Conservation (phyloP, 1,140 invertebrate genomes). For the Megalopta genalis region DNA sequence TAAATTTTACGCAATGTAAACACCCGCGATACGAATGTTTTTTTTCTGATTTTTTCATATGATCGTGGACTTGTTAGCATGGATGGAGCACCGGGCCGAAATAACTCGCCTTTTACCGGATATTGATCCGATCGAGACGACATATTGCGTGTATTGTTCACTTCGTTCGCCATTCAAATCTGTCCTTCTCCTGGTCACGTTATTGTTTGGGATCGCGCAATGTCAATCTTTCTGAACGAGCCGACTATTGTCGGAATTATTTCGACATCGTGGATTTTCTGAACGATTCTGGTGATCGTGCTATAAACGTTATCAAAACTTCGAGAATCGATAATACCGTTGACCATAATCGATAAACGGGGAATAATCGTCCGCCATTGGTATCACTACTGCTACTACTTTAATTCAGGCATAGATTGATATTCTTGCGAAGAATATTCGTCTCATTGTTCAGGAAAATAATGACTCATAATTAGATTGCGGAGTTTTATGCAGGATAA, state of each 20-base stretch:
- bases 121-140: constrained; percentile 64
- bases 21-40: background rate
- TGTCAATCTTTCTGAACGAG: constrained; percentile 46
- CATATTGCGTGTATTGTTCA: constrained; percentile 68
- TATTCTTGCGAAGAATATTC: too few relatives aligned
- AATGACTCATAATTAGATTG: too few relatives aligned
- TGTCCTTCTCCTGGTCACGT: constrained; percentile 43
- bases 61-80: constrained; percentile 20
- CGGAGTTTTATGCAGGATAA: too few relatives aligned
- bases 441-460: too few relatives aligned
- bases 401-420: too few relatives aligned
- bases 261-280: constrained; percentile 51
- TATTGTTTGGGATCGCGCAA: constrained; percentile 49
- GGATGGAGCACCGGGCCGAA: constrained; percentile 15
- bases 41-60: constrained; percentile 1
- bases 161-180: constrained; percentile 60
- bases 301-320: constrained; percentile 23
- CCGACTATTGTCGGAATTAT: constrained; percentile 49
- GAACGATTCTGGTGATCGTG: constrained; percentile 48
- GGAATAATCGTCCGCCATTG: background rate
- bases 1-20: background rate
- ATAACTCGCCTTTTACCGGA: constrained; percentile 58
- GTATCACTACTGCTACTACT: too few relatives aligned
- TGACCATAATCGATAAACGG: background rate
- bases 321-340: constrained; percentile 8